A percentile compares a stretch with the other conserved stretches of the same genome.
Evolutionary conservation across 2,888 invertebrate species (phyloP).

Genomic region (Apamea crenata): DNA sequence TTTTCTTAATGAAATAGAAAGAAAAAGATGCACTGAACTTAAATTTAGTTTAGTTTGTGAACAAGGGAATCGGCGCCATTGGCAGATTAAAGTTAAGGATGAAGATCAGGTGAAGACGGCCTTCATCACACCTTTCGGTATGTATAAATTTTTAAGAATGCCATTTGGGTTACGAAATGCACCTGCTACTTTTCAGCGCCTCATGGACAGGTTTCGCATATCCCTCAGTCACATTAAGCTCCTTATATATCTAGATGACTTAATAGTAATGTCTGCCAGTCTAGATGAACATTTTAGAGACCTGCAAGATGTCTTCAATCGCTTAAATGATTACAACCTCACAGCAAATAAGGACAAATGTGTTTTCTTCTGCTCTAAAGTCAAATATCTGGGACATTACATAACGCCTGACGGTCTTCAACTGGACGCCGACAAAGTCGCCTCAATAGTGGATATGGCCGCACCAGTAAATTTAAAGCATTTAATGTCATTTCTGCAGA

Average conservation of each 20-base stretch:
- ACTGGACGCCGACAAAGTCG: neutral
- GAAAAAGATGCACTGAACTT: no score
- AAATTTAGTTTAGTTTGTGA: no score
- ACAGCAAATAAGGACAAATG: slow-evolving; percentile 1
- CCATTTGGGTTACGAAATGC: neutral
- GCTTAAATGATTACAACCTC: slow-evolving; percentile 1
- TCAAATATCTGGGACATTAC: slow-evolving; percentile 4
- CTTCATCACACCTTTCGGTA: neutral
- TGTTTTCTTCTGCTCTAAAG: neutral
- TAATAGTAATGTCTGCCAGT: neutral
- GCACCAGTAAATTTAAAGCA: neutral
- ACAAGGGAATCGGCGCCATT: no score
- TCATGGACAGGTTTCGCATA: slow-evolving; percentile 1
- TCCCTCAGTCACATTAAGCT: slow-evolving; percentile 1
- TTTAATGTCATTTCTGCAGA: neutral
- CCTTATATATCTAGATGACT: neutral
- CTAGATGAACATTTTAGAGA: neutral
- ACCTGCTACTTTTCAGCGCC: slow-evolving; percentile 1
- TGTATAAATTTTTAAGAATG: neutral
- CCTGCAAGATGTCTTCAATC: neutral
- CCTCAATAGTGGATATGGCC: slow-evolving; percentile 1
- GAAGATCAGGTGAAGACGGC: neutral
- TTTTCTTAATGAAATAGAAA: no score
- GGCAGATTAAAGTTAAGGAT: neutral
- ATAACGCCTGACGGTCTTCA: slow-evolving; percentile 8